Evolutionary conservation across 2,797 vertebrate genomes (phyloP), one percentile per base, ranked within the genome.

Genomic region (Scarus forsteni): DNA sequence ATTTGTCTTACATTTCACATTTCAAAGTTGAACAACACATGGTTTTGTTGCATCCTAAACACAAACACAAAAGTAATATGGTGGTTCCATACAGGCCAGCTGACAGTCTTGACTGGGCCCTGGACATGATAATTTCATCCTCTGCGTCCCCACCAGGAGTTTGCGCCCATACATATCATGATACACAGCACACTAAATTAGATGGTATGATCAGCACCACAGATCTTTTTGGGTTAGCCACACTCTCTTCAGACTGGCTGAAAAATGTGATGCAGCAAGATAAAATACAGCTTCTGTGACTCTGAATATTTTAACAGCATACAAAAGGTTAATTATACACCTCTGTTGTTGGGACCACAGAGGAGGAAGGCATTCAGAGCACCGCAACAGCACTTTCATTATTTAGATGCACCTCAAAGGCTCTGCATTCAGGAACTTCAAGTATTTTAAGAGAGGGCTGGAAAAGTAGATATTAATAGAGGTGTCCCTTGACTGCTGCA

Each of bases 161-260:
- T n/a, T n/a, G n/a, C n/a, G n/a, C n/a, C n/a, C n/a, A n/a, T n/a
- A n/a, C n/a, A n/a, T n/a, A n/a, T n/a, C n/a, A n/a, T n/a, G n/a
- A 88, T 78, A 66, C 78, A 53, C 57, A 44, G 48, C 3, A 0
- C 40, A 67, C 27, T 27, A 45, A 43, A 49, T 67, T 68, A 48
- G 66, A 60, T 62, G 75, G 70, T 66, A 61, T 13, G 10, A 73
- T 84, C 72, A 76, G 64, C 83, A 81, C 79, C 51, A 35, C 66
- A 74, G 64, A 48, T 38, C 55, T 19, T 54, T 73, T 81, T 51
- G 70, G 62, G 51, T 70, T 60, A 27, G 59, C 48, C 66, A 46
- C 62, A 57, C 58, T 67, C 80, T 70, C 40, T 54, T 50, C 12
- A 71, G 72, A 77, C 40, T 34, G 42, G n/a, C 60, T 66, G 54